A percentile compares a stretch with the other conserved stretches of the same genome.
These are phyloP conservation scores for Periphyllus acericola DNA, from an alignment of 2,888 invertebrate species.

Conservation along the genomic window DNA sequence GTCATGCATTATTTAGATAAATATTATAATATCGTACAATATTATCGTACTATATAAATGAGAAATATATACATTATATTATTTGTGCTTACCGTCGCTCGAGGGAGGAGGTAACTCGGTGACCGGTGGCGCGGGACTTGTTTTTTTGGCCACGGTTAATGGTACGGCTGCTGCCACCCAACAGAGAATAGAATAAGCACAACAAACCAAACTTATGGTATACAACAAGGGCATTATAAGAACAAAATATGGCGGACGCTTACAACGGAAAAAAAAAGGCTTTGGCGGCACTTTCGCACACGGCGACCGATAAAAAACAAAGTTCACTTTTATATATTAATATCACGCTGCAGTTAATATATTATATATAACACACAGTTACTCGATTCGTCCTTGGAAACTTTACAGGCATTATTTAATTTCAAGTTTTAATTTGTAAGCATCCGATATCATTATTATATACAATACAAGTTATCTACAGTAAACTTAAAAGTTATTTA, in stretches of 20 bases:
- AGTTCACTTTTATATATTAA: background rate
- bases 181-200: conserved; percentile 62
- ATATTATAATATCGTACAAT: background rate
- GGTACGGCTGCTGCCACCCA: conserved; percentile 62
- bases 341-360: background rate
- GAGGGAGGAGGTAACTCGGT: conserved; percentile 61
- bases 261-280: conserved; percentile 48
- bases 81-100: conserved; percentile 61
- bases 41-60: conserved; percentile 18
- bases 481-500: conserved; percentile 14
- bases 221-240: conserved; percentile 59
- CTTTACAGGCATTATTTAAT: conserved; percentile 9
- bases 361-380: background rate
- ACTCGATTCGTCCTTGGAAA: conserved; percentile 34
- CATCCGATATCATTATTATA: conserved; percentile 46
- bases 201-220: conserved; percentile 60
- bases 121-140: conserved; percentile 62
- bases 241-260: conserved; percentile 55
- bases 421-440: conserved; percentile 52
- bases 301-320: conserved; percentile 1
- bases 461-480: conserved; percentile 55
- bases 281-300: background rate
- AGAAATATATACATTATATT: conserved; percentile 54
- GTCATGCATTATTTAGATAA: conserved; percentile 32
- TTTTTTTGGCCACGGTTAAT: conserved; percentile 62